Evolutionary conservation across 2,113 vertebrate species (phyloP), one percentile per base, ranked within the genome.

Genomic region (Campylomormyrus tamandua): DNA sequence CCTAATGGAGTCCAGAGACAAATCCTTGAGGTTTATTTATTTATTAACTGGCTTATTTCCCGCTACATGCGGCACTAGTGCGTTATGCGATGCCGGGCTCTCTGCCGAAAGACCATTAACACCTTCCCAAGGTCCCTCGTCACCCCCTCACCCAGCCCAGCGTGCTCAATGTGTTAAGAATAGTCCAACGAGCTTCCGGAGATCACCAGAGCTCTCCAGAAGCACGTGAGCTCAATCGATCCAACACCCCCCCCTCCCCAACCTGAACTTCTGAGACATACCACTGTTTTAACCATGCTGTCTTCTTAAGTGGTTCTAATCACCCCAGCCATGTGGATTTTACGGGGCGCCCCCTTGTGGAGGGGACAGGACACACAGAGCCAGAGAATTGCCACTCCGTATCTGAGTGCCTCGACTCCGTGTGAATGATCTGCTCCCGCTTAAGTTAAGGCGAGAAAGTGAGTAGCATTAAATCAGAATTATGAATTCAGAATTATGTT

Each of bases 1-100:
- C 89, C 86, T 90, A 91, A 90, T 91, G 90, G 91, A 88, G 80
- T 89, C 83, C 58, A 88, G 87, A 88, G 88, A 91, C 89, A 56
- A 90, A 83, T 83, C 90, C 24, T 83, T 27, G 50, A 70, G 83
- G 83, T 87, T 90, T 87, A 31, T 52, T 52, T 52, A 87, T 87
- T 87, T 87, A 87, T 87, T 87, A 50, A 87, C 45, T 50, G n/a
- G 24, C 46, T 48, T 85, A 85, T 85, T 85, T 42, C 74, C 74
- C 35, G 39, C n/a, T 48, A 45, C 21, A 46, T 0, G 17, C 8
- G 42, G 17, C 35, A 11, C 45, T 84, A n/a, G 35, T 2, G 45
- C 42, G n/a, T 13, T 84, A 48, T 21, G 83, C 39, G 83, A 84
- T 42, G 35, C 31, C 6, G 35, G 35, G 83, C 83, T n/a, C 19